Evolutionary conservation across 2,113 vertebrate genomes (phyloP).

Genomic region (Zeus faber): DNA sequence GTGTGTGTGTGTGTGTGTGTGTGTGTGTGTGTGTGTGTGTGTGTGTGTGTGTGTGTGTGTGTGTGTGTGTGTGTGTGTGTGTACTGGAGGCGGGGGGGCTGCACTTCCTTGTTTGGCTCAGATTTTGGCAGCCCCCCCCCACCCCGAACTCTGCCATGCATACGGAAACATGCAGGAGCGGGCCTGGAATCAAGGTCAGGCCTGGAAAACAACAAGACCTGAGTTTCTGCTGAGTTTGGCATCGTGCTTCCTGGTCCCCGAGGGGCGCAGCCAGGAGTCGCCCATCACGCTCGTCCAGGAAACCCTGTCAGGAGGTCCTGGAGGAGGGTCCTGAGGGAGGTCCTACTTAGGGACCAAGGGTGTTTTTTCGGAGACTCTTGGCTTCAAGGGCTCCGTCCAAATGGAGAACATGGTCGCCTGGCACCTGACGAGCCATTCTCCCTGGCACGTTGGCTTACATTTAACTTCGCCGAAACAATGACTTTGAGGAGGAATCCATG

Average conservation of each 20-base stretch:
- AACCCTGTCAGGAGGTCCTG: neutral
- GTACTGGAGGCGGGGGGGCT: conserved; percentile 50
- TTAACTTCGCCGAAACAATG: conserved; percentile 23
- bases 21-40: conserved; percentile 38
- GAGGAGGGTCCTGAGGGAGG: neutral
- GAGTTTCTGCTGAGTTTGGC: conserved; percentile 72
- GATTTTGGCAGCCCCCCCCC: conserved; percentile 65
- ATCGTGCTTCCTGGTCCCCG: conserved; percentile 49
- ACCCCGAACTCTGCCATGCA: conserved; percentile 68
- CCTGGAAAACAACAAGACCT: conserved; percentile 65
- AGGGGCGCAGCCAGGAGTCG: conserved; percentile 51
- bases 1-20: conserved; percentile 38
- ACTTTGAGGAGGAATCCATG: conserved; percentile 1
- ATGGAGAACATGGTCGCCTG: too few relatives aligned
- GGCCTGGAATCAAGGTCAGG: conserved; percentile 73
- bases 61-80: conserved; percentile 7
- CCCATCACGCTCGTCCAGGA: conserved; percentile 27
- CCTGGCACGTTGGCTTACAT: too few relatives aligned
- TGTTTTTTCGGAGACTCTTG: too few relatives aligned
- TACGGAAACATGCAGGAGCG: conserved; percentile 70
- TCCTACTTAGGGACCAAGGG: conserved; percentile 36
- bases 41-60: conserved; percentile 36
- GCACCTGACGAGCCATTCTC: too few relatives aligned
- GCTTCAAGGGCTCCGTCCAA: neutral
- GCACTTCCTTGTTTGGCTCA: conserved; percentile 63